phyloP scores from a whole-genome alignment of 2,797 vertebrate genomes.

The Spea hammondii region DNA sequence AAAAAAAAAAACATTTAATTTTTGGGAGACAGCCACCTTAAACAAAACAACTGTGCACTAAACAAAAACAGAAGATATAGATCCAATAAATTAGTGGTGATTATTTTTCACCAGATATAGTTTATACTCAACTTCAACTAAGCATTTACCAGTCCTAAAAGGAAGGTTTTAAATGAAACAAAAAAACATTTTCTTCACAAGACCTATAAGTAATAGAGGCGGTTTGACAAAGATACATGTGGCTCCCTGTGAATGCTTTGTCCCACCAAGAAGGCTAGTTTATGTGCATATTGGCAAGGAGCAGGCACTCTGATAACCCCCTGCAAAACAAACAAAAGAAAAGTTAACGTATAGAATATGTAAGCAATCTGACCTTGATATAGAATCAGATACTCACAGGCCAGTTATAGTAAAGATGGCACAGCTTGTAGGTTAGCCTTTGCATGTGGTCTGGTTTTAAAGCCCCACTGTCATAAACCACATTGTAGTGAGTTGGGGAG shows the following conservation, averaged over 20 bases:
- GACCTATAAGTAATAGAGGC: constrained; percentile 40
- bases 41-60: too few species aligned
- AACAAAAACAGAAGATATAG: too few species aligned
- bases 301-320: constrained; percentile 91
- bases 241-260: constrained; percentile 90
- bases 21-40: too few species aligned
- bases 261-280: constrained; percentile 89
- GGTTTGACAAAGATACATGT: constrained; percentile 58
- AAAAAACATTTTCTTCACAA: too few species aligned
- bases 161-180: too few species aligned
- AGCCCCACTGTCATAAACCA: constrained; percentile 86
- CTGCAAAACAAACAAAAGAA: constrained; percentile 49
- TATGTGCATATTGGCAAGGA: constrained; percentile 85
- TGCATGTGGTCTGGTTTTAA: constrained; percentile 88
- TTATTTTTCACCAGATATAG: too few species aligned
- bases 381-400: constrained; percentile 57
- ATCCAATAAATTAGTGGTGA: too few species aligned
- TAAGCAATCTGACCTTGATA: neutral
- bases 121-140: too few species aligned
- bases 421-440: constrained; percentile 89
- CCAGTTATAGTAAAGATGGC: constrained; percentile 98
- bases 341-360: neutral
- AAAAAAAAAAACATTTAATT: too few species aligned
- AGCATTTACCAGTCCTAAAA: too few species aligned
- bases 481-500: constrained; percentile 90